Base-by-base conservation (phyloP, 2,888 invertebrate species). In the Agonopterix heracliana region DNA sequence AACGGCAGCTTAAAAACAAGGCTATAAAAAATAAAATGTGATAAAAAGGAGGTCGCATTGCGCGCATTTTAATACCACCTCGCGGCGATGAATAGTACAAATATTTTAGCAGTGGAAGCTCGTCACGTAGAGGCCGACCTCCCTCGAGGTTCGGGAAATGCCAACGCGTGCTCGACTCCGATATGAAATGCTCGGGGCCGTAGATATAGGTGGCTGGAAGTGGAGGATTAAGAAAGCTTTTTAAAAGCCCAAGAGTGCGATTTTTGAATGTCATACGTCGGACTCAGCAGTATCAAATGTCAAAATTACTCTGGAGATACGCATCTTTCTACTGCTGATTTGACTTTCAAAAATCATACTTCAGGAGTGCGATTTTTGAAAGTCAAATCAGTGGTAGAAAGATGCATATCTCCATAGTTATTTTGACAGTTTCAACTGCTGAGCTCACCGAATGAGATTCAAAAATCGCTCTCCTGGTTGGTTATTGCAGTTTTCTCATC, bases 1-100 rank as follows among this genome's bases (percentile, higher is more conserved):
- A 47, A 35, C 13, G 44, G 35, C 45, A 40, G 43, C 45, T 36
- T 36, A 35, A 45, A 36, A 46, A 46, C 40, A 40, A 3, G 11
- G 43, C 45, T 44, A 48, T 52, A 54, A 63, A 64, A 67, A 63
- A 60, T 61, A 51, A 64, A 57, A 56, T 58, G 57, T 59, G 62
- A 62, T 63, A 64, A 65, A 64, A 54, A 57, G 44, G 49, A 50
- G 69, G 66, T 61, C 66, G 57, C 65, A 73, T 74, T 59, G 64
- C 74, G 60, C 71, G 72, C 73, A 76, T 82, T 81, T 81, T 81
- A 83, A 83, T 81, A 78, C 73, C 73, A 68, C 57, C 69, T 68
- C 61, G 63, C 54, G 63, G 65, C 78, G 75, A 82, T 81, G 78
- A 84, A 86, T 83, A 81, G 79, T 78, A 78, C 73, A 79, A 81